Evolutionary conservation across 1,140 invertebrate genomes (phyloP), one percentile per base, ranked within the genome.

Genomic region (Drosophila asahinai): DNA sequence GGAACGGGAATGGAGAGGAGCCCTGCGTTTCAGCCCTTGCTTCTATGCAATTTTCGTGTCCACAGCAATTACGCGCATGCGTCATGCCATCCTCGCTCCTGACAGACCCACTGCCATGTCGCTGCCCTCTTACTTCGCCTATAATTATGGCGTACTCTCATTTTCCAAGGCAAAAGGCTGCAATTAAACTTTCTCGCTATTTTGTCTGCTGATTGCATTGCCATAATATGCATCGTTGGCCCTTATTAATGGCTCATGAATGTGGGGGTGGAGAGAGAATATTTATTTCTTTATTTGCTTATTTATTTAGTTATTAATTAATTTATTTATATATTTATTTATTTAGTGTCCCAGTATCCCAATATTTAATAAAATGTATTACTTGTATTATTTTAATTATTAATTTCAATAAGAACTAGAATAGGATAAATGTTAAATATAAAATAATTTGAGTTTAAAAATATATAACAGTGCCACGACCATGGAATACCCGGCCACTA

Each of bases 171-270:
- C 67, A 72, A 81, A 81, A 79, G 71, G 71, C 86, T 68, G 62
- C 65, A 90, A 90, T 90, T 90, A 90, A 90, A 90, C 79, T 90
- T 90, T 86, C 86, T 70, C 86, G 86, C 86, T 87, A 55, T 74
- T 86, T 86, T 76, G 74, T 80, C 52, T 70, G 80, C 58, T 86
- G 83, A 86, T 83, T 83, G 72, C 80, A 66, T 72, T 71, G 72
- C 72, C 80, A 74, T 77, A 61, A 75, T 75, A 80, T 80, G 80
- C 77, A 70, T 83, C 77, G 80, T 80, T 86, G 82, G 72, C 42
- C 38, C 33, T 77, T 72, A 89, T 83, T 75, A 87, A 83, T 72
- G 73, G 66, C 40, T 19, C 40, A 66, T 68, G 48, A 52, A 68
- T 38, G 57, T 49, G 54, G 59, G 40, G 49, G 61, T 76, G 75